These are phyloP conservation scores for Colletes latitarsis DNA, from an alignment of 1,140 invertebrate species.

Conservation along the genomic window DNA sequence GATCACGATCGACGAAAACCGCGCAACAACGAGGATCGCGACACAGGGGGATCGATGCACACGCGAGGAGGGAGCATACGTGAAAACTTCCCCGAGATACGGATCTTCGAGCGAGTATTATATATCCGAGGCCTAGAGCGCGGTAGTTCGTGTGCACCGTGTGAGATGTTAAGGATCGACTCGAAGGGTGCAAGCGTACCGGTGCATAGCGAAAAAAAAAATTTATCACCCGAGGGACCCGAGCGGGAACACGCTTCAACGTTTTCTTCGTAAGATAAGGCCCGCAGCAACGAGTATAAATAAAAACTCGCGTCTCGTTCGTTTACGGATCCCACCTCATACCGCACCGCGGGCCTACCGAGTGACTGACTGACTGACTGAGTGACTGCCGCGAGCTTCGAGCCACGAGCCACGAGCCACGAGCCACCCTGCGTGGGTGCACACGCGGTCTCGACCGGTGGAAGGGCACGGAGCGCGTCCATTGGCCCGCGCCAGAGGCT, in stretches of 20 bases:
- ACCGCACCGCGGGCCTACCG: constrained; percentile 78
- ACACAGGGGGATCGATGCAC: not conserved
- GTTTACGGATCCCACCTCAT: constrained; percentile 66
- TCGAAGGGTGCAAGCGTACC: constrained; percentile 2
- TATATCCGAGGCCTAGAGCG: constrained; percentile 42
- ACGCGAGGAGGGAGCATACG: constrained; percentile 8
- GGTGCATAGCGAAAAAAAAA: not conserved
- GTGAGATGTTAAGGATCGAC: not conserved
- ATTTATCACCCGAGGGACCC: not conserved
- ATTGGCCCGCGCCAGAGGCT: constrained; percentile 62
- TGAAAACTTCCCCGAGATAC: constrained; percentile 12
- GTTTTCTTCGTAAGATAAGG: not conserved
- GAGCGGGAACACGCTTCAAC: not conserved
- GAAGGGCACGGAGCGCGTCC: constrained; percentile 25
- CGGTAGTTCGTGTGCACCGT: constrained; percentile 13
- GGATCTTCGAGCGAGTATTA: not conserved
- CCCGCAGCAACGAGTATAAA: constrained; percentile 16
- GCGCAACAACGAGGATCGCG: constrained; percentile 26
- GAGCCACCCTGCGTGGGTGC: constrained; percentile 77
- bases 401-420: constrained; percentile 67
- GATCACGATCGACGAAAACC: constrained; percentile 5
- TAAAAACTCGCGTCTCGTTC: constrained; percentile 23
- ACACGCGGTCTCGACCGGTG: constrained; percentile 70
- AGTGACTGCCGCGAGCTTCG: constrained; percentile 66
- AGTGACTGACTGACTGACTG: constrained; percentile 70